Evolutionary conservation across 2,797 vertebrate genomes (phyloP).

Genomic region (Cyclopterus lumpus): DNA sequence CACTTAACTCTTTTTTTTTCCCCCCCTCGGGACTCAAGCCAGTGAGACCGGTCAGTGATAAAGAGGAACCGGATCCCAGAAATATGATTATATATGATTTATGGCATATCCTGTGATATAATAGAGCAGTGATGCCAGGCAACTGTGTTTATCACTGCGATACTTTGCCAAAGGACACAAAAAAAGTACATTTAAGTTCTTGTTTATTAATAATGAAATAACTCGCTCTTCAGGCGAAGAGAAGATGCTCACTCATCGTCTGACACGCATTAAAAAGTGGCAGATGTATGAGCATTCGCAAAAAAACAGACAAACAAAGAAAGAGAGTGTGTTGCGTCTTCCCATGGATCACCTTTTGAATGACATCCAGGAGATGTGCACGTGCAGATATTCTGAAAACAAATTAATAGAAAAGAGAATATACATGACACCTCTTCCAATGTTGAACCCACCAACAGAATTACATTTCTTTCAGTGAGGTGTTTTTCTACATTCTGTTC

Average conservation of each 20-base stretch:
- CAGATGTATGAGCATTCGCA: not conserved
- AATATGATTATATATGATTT: slow-evolving; percentile 50
- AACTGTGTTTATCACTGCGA: slow-evolving; percentile 35
- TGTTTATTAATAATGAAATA: not conserved
- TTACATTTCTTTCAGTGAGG: not conserved
- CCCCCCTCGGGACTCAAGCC: slow-evolving; percentile 11
- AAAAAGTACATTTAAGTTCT: not conserved
- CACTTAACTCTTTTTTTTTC: slow-evolving; percentile 28
- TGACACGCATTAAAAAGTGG: not conserved
- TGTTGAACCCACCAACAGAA: slow-evolving; percentile 3
- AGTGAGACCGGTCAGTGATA: slow-evolving; percentile 33
- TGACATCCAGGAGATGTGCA: not conserved
- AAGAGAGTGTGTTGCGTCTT: not conserved
- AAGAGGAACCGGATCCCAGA: slow-evolving; percentile 25
- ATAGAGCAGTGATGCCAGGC: slow-evolving; percentile 11
- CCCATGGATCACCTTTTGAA: not conserved
- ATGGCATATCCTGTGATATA: slow-evolving; percentile 35
- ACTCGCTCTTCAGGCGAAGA: not conserved
- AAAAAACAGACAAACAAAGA: not conserved
- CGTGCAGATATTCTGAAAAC: not conserved
- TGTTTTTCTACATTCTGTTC: not conserved
- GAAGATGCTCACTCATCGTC: not conserved
- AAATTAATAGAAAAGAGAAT: not conserved
- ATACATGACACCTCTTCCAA: not conserved
- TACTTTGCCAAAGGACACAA: slow-evolving; percentile 3